Base-by-base conservation (phyloP, 92 coral and sea anemone genomes). In the Blastomussa wellsi region DNA sequence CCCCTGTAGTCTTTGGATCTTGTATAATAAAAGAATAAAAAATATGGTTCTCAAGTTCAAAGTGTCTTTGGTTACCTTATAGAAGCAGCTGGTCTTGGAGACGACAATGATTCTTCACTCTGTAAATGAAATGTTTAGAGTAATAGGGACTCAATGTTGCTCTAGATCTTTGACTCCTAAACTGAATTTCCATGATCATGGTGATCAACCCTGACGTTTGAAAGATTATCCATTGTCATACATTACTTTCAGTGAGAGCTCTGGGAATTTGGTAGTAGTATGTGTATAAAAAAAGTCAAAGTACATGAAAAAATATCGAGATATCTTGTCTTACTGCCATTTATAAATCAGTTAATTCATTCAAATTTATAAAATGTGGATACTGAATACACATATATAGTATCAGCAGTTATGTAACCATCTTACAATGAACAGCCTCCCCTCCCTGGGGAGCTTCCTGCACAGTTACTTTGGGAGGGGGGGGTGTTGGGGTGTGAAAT, bases 21-120 rank as follows among this genome's bases (percentile, higher is more conserved):
- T 70, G 0, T 17, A 19, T 11, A 35, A 36, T 42, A 68, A 37
- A 36, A 17, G 11, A 38, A 26, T 47, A 52, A 28, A 77, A 12
- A 77, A 24, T 4, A 51, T 1, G 32, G 47, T 55, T 52, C 2
- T 32, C 17, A 32, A 33, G 62, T 55, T 20, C 5, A 16, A 55
- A 57, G 29, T 4, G 65, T 13, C 7, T 57, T 57, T 57, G 52
- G 78, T 82, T 72, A 82, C 86, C 60, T 82, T 35, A 82, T 52
- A n/a, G 86, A 28, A 24, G 52, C 66, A 52, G 47, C 78, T 82
- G 78, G 69, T 55, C 78, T 82, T 53, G 51, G 86, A 70, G 78
- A 72, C 7, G 86, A 66, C 60, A 37, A 51, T 1, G 39, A n/a
- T 24, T 52, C 86, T 35, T 72, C 47, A n/a, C n/a, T n/a, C 82